Evolutionary conservation across 2,888 invertebrate species (phyloP).

Genomic region (Rhagium mordax): DNA sequence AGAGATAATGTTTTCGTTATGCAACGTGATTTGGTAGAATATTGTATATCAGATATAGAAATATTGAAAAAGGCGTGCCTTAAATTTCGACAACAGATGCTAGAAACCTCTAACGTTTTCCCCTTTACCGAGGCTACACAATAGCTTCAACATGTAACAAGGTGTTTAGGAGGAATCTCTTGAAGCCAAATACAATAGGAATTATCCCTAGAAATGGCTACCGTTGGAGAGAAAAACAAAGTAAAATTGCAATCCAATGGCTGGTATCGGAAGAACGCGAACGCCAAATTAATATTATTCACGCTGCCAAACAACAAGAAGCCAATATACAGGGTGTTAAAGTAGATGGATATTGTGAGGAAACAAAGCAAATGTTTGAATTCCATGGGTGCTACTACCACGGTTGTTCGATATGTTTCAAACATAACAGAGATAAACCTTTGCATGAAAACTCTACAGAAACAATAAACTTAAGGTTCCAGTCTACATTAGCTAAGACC

Average conservation of each 20-base stretch:
- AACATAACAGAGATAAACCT: background rate
- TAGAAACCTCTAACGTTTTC: slow-evolving; percentile 45
- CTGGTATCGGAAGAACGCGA: no score
- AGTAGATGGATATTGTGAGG: slow-evolving; percentile 43
- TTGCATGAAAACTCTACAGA: background rate
- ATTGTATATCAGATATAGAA: slow-evolving; percentile 52
- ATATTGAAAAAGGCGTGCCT: slow-evolving; percentile 56
- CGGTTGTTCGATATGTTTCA: no score
- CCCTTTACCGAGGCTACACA: slow-evolving; percentile 56
- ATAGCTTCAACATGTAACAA: slow-evolving; percentile 41
- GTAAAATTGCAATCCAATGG: no score
- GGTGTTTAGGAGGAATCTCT: slow-evolving; percentile 53
- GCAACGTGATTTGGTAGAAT: slow-evolving; percentile 53
- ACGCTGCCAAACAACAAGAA: no score
- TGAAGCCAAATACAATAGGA: slow-evolving; percentile 50
- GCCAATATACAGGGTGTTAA: slow-evolving; percentile 36
- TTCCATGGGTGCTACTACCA: slow-evolving; percentile 46
- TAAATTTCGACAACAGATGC: slow-evolving; percentile 53
- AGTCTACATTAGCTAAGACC: no score
- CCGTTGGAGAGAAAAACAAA: no score
- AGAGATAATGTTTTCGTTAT: slow-evolving; percentile 52
- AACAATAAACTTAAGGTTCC: no score
- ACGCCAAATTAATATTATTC: no score
- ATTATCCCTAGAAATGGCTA: no score
- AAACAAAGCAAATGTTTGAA: slow-evolving; percentile 44